Percentiles rank a stretch among this genome's conserved stretches.
Conservation (phyloP, 2,797 vertebrate species). For the Odontamblyopus rebecca region DNA sequence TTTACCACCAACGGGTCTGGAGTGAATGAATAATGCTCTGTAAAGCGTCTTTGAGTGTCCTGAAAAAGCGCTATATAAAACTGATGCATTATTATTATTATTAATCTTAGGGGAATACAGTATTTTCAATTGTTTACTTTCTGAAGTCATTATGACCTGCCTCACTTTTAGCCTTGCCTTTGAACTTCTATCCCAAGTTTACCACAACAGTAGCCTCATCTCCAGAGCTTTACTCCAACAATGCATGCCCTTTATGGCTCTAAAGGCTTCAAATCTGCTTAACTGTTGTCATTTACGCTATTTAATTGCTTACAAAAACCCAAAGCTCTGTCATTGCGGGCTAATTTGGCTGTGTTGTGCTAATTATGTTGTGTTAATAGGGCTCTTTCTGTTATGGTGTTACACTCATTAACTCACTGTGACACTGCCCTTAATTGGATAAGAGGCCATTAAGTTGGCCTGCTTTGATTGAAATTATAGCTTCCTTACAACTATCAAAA, state of each 20-base stretch:
- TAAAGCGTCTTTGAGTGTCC: too few relatives aligned
- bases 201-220: constrained; percentile 38
- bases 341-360: constrained; percentile 69
- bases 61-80: too few relatives aligned
- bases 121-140: not conserved
- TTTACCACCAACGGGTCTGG: too few relatives aligned
- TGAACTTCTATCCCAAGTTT: constrained; percentile 58
- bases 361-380: constrained; percentile 71
- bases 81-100: too few relatives aligned
- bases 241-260: constrained; percentile 60
- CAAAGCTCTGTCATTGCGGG: constrained; percentile 56
- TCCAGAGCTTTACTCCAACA: constrained; percentile 64
- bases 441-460: constrained; percentile 63
- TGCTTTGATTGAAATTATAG: constrained; percentile 56
- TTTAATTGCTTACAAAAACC: constrained; percentile 61
- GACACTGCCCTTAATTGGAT: constrained; percentile 72
- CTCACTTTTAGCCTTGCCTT: constrained; percentile 58
- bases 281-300: constrained; percentile 69
- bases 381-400: constrained; percentile 58
- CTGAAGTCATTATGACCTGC: constrained; percentile 53
- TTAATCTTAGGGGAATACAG: not conserved
- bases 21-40: too few relatives aligned
- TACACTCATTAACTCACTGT: constrained; percentile 73
- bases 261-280: constrained; percentile 62
- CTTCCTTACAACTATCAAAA: constrained; percentile 42